Percentiles rank a stretch among this genome's conserved stretches.
These are phyloP conservation scores for Coluber constrictor DNA, from an alignment of 2,797 vertebrate species.

Conservation along the genomic window DNA sequence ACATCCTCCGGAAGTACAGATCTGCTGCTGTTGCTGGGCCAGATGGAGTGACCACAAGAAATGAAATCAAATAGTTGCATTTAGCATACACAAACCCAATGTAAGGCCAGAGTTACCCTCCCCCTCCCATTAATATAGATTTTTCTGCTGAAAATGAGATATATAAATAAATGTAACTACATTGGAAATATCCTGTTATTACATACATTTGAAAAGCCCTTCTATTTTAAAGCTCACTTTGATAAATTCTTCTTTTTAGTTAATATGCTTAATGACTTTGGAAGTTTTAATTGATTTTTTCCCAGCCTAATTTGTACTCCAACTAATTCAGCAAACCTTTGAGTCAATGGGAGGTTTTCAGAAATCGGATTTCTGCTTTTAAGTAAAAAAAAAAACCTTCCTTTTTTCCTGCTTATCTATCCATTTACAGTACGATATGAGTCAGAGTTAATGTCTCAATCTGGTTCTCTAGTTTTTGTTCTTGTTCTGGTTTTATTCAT, in stretches of 20 bases:
- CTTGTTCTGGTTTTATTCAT: background rate
- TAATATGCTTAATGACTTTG: background rate
- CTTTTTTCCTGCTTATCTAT: background rate
- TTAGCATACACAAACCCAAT: background rate
- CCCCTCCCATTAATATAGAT: background rate
- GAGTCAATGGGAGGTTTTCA: background rate
- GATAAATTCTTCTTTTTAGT: background rate
- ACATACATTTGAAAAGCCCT: background rate
- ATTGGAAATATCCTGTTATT: background rate
- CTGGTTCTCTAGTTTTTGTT: background rate
- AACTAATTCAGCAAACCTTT: background rate
- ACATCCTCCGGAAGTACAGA: background rate
- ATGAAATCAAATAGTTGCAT: constrained; percentile 5
- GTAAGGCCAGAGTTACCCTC: background rate
- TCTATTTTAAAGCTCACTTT: background rate
- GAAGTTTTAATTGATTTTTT: background rate
- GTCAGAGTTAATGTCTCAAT: background rate
- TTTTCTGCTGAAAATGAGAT: background rate
- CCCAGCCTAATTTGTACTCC: background rate
- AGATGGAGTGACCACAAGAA: constrained; percentile 8
- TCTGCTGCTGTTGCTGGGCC: background rate
- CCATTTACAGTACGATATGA: background rate
- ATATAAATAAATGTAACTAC: background rate
- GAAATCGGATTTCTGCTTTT: background rate
- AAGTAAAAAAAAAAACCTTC: background rate